Base-by-base conservation (phyloP, 2,797 vertebrate genomes). In the Gymnothorax javanicus region DNA sequence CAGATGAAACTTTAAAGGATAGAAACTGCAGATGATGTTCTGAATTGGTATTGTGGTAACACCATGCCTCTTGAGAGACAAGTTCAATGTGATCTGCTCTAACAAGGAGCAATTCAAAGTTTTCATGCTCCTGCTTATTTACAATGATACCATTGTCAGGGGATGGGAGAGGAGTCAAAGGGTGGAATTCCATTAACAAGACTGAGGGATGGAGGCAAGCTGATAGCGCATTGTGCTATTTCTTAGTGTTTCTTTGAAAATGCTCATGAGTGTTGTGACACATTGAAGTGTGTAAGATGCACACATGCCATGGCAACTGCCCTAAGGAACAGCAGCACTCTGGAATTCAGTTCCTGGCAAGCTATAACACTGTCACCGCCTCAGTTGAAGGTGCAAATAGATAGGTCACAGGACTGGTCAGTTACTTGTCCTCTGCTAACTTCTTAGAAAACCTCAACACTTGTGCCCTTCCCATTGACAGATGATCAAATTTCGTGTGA, bases 161-260 rank as follows among this genome's bases (percentile, higher is more conserved):
- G 77, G 77, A 81, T 8, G 50, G 9, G 50, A 81, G 77, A 20
- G 52, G 77, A 81, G 8, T 54, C 27, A 81, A 81, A 27, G 77
- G 11, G 77, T 23, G 52, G 77, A 81, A 81, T 81, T 11, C 52
- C 50, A 81, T 81, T 56, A 81, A 81, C 77, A 23, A 54, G 77
- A 81, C 54, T 81, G 52, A 81, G 52, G 7, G 50, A 81, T 23
- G 1, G 50, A 81, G 77, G 9, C 50, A 56, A 81, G 77, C 43
- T 50, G 23, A 79, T 52, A 54, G 54, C 50, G 8, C 73, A 17
- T 17, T 17, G 73, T 1, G 73, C 77, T 54, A n/a, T 81, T 81
- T 81, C 77, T 54, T 20, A 50, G 50, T 52, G 50, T 54, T n/a
- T 54, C 9, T 4, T 23, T 81, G 75, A 79, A 52, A 79, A 52